phyloP scores from a whole-genome alignment of 1,140 invertebrate species.

The Ostrea edulis region DNA sequence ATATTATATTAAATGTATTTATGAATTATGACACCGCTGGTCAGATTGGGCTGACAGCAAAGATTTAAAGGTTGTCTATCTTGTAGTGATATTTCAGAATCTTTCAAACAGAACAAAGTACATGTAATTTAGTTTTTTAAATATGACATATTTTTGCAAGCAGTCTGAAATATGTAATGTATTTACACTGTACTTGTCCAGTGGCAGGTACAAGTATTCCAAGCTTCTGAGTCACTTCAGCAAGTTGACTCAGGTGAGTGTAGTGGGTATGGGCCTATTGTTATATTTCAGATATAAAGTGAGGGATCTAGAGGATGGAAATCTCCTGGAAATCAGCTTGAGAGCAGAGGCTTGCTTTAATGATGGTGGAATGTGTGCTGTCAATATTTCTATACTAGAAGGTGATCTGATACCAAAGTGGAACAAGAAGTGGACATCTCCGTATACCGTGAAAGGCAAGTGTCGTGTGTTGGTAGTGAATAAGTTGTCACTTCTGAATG shows the following conservation, averaged over 20 bases:
- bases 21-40: too few relatives aligned
- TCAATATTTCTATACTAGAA: slow-evolving; percentile 7
- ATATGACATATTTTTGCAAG: too few relatives aligned
- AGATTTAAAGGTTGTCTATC: too few relatives aligned
- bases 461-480: too few relatives aligned
- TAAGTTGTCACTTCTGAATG: too few relatives aligned
- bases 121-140: too few relatives aligned
- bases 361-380: not conserved
- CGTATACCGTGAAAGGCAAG: not conserved
- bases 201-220: not conserved
- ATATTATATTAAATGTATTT: too few relatives aligned
- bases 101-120: too few relatives aligned
- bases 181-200: not conserved
- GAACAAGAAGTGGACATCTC: slow-evolving; percentile 37
- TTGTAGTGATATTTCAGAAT: too few relatives aligned
- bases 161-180: too few relatives aligned
- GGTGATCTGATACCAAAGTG: slow-evolving; percentile 33
- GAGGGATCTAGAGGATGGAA: not conserved
- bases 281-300: slow-evolving; percentile 9
- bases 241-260: not conserved
- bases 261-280: not conserved
- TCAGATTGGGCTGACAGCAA: too few relatives aligned
- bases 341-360: slow-evolving; percentile 17
- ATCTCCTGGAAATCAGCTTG: slow-evolving; percentile 5
- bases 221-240: not conserved